These are phyloP conservation scores for Macrosiphum euphorbiae DNA, from an alignment of 2,888 invertebrate species.

Conservation along the genomic window DNA sequence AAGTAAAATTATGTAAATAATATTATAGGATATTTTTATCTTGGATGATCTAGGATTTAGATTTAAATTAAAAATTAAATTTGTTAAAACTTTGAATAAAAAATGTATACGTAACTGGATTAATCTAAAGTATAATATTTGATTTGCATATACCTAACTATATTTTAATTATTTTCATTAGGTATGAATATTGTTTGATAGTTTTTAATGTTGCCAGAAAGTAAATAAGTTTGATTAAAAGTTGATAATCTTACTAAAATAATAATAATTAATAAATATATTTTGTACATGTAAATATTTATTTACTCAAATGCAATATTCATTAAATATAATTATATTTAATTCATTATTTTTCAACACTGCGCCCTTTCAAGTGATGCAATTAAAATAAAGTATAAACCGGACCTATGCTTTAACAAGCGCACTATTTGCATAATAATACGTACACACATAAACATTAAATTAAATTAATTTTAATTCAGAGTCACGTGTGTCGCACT, in stretches of 20 bases:
- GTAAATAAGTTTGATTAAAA: background rate
- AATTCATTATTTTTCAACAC: background rate
- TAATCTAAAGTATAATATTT: background rate
- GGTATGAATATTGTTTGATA: background rate
- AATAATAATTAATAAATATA: background rate
- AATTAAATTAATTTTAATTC: background rate
- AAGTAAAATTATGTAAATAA: background rate
- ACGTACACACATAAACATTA: background rate
- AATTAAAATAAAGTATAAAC: background rate
- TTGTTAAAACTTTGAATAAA: background rate
- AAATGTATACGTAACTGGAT: background rate
- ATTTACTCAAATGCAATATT: background rate
- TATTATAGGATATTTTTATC: background rate
- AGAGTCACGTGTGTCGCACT: background rate
- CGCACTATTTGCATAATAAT: background rate
- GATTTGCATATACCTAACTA: background rate
- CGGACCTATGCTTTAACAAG: background rate
- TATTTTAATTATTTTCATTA: background rate
- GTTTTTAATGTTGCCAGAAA: background rate
- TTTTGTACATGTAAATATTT: background rate
- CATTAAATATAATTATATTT: background rate
- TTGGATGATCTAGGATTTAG: background rate
- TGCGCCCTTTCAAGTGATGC: background rate
- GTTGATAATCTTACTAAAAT: background rate
- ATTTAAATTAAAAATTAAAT: background rate